Percentiles rank a stretch among this genome's conserved stretches.
phyloP scores from a whole-genome alignment of 2,113 vertebrate species.

The Haplotaxodon microlepis region DNA sequence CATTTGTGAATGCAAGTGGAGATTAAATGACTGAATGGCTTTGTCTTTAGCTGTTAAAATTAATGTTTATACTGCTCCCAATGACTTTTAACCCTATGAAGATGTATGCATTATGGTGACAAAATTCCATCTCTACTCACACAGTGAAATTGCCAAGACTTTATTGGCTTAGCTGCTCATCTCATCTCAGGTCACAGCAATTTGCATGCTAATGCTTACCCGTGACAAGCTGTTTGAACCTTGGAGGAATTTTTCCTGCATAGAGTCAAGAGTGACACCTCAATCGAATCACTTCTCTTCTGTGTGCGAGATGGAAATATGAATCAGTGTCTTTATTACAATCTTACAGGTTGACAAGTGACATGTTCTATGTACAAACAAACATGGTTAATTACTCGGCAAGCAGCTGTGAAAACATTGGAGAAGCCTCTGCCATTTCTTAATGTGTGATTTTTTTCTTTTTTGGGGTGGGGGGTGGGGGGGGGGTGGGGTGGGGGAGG shows the following conservation, averaged over 20 bases:
- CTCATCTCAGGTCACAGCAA: background rate
- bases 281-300: background rate
- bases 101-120: background rate
- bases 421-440: background rate
- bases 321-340: background rate
- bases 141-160: background rate
- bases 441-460: background rate
- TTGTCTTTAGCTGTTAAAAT: background rate
- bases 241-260: background rate
- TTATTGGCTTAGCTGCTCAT: background rate
- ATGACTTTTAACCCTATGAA: background rate
- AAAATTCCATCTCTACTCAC: background rate
- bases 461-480: fast-evolving
- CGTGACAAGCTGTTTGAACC: background rate
- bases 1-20: background rate
- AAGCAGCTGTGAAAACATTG: background rate
- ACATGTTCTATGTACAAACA: background rate
- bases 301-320: background rate
- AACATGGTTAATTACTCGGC: background rate
- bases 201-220: background rate
- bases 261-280: background rate
- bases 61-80: background rate
- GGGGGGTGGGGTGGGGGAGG: too few relatives aligned
- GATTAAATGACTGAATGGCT: background rate
- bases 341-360: background rate